Base-by-base conservation (phyloP, 2,797 vertebrate genomes). In the Sebastes elongatus region DNA sequence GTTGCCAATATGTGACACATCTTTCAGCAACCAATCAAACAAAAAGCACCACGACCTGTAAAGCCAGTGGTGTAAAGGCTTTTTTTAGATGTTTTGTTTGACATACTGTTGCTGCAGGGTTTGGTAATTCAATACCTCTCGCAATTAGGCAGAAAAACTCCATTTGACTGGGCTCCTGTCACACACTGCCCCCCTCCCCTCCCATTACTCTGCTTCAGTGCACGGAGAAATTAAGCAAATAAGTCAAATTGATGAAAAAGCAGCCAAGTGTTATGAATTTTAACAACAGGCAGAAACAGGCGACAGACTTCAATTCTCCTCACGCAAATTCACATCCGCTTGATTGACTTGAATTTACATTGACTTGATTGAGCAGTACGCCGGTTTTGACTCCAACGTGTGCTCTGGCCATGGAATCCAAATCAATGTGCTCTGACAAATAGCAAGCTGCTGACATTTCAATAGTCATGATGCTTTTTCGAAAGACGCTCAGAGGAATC, bases 351-450 rank as follows among this genome's bases (percentile, higher is more conserved):
- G 20, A 72, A 84, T 84, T 67, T 72, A 61, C 73, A 84, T 74
- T 5, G 38, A 64, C 56, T 76, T 64, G 76, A 85, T 66, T 76
- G 82, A 81, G 81, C 49, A 14, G 69, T 49, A 16, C 1, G 6
- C 22, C 1, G 60, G 62, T 65, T 80, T 69, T 60, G 73, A 80
- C 57, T 80, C 28, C 65, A 75, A 76, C 75, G 76, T 77, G 74
- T 65, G 28, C 68, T 73, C 55, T 4, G 7, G 67, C 85, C 74
- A 63, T 71, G 30, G 71, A 77, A 74, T 53, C 61, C 79, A 84
- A 78, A 89, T 86, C 56, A 60, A 78, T 87, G 76, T 77, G 83
- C 66, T 8, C 56, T 88, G 82, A 83, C 74, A 82, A 32, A 85
- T 78, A 70, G 69, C 5, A 18, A 70, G 55, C 68, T 57, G 62